phyloP scores from a whole-genome alignment of 2,797 vertebrate genomes.

The Botia kubotai region DNA sequence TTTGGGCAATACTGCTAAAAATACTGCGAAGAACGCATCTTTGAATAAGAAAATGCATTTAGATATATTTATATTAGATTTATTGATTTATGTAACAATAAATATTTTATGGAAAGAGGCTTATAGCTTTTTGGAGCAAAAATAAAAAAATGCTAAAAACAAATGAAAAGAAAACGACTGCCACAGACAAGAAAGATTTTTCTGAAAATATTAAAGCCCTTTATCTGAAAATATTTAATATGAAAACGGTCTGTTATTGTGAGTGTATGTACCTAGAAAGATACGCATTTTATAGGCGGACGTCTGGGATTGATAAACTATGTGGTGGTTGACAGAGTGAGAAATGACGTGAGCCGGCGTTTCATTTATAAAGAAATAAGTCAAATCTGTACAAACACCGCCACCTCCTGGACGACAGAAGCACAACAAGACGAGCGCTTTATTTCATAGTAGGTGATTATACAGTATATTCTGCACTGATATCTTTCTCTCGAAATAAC shows the following conservation, averaged over 20 bases:
- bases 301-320: not conserved
- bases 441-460: not conserved
- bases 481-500: too few species aligned
- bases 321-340: not conserved
- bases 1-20: not conserved
- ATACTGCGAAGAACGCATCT: not conserved
- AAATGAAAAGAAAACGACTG: too few species aligned
- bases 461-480: too few species aligned
- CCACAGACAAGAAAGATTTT: not conserved
- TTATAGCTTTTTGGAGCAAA: not conserved
- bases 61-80: too few species aligned
- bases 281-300: not conserved
- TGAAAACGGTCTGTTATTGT: not conserved
- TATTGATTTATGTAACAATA: too few species aligned
- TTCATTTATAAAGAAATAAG: not conserved
- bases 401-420: conserved; percentile 27
- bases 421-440: not conserved
- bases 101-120: not conserved
- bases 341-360: not conserved
- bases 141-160: not conserved
- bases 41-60: not conserved
- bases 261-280: not conserved
- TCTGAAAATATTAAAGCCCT: not conserved
- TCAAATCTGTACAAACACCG: conserved; percentile 1
- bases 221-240: too few species aligned